Evolutionary conservation across 1,140 invertebrate species (phyloP).

Genomic region (Danaus melanippus): DNA sequence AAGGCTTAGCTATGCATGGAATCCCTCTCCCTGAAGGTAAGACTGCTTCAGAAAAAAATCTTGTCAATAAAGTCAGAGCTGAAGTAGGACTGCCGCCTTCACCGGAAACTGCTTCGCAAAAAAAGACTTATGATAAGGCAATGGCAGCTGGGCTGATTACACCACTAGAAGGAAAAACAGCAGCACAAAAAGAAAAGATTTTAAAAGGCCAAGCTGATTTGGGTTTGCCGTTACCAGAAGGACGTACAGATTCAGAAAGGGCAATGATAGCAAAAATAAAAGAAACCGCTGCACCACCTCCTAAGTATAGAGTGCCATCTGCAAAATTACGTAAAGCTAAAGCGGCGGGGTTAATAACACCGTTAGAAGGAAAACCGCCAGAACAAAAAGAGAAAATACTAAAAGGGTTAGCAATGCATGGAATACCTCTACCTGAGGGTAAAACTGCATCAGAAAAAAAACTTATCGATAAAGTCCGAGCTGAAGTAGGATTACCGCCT

Average conservation of each 20-base stretch:
- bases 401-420: constrained; percentile 16
- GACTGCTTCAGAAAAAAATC: constrained; percentile 21
- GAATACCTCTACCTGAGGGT: constrained; percentile 23
- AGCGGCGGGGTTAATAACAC: constrained; percentile 15
- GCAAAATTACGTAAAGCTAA: constrained; percentile 4
- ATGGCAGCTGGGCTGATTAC: constrained; percentile 10
- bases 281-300: background rate
- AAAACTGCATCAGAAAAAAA: constrained; percentile 19
- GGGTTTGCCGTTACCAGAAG: constrained; percentile 15
- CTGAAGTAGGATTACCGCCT: constrained; percentile 14
- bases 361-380: constrained; percentile 21
- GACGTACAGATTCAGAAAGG: constrained; percentile 18
- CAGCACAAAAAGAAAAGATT: constrained; percentile 7
- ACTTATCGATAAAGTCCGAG: constrained; percentile 16
- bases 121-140: constrained; percentile 11
- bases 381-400: constrained; percentile 32
- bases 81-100: constrained; percentile 18
- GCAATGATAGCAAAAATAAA: constrained; percentile 9
- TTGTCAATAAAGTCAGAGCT: constrained; percentile 13
- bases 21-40: constrained; percentile 12
- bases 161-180: constrained; percentile 16
- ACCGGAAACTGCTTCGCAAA: no score
- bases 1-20: constrained; percentile 17
- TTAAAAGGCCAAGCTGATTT: constrained; percentile 12
- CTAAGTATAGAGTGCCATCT: no score